A percentile compares a stretch with the other conserved stretches of the same genome.
Conservation (phyloP, 2,797 vertebrate genomes). For the Acrocephalus scirpaceus region DNA sequence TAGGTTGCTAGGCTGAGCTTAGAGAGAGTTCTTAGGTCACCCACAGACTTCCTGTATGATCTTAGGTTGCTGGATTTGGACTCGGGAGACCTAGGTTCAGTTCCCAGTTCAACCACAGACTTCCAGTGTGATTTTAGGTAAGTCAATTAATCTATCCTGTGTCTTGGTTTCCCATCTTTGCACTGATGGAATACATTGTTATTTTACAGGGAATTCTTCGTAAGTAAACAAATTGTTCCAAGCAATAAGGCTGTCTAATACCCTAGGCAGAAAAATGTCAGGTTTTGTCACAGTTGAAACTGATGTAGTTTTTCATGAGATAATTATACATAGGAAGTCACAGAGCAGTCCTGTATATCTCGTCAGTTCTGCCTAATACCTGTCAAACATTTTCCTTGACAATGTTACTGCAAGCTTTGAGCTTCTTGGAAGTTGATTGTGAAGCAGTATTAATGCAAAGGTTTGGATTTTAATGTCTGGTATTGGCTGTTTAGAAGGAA, state of each 20-base stretch:
- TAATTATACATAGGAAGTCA: neutral
- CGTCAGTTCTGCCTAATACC: neutral
- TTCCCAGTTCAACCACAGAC: conserved; percentile 69
- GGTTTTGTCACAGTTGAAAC: neutral
- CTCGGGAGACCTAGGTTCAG: conserved; percentile 62
- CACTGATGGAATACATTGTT: neutral
- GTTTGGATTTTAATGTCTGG: neutral
- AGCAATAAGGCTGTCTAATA: neutral
- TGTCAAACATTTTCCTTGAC: neutral
- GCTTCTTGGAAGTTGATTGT: neutral
- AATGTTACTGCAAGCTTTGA: neutral
- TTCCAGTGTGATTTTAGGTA: conserved; percentile 66
- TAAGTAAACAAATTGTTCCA: neutral
- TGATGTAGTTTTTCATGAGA: neutral
- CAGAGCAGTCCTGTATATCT: neutral
- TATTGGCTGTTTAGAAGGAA: neutral
- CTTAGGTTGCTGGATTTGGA: conserved; percentile 72
- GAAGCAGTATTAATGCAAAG: neutral
- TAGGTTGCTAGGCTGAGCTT: neutral
- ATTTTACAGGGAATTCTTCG: neutral
- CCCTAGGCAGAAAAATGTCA: neutral
- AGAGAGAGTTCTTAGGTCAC: conserved; percentile 57
- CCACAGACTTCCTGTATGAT: conserved; percentile 68
- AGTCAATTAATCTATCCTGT: conserved; percentile 37
- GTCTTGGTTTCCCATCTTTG: conserved; percentile 20